Conservation (phyloP, 2,888 invertebrate species). For the Apeira syringaria region DNA sequence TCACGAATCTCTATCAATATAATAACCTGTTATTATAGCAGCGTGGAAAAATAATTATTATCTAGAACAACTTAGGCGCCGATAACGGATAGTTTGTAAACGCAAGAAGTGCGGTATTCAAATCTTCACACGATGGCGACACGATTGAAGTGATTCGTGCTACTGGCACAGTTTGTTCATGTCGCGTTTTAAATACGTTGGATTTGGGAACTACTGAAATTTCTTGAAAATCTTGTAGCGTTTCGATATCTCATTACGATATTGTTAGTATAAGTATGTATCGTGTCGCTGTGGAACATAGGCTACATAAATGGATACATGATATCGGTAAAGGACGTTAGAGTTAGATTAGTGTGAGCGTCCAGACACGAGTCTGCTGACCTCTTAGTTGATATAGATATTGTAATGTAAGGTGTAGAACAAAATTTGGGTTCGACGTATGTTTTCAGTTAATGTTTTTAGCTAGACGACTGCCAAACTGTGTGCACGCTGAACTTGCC, state of each 20-base stretch:
- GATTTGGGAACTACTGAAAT: slow-evolving; percentile 9
- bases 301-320: not conserved
- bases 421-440: slow-evolving; percentile 47
- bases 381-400: slow-evolving; percentile 38
- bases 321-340: slow-evolving; percentile 37
- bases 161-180: too few relatives aligned
- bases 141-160: too few relatives aligned
- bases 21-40: too few relatives aligned
- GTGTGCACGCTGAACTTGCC: slow-evolving; percentile 45
- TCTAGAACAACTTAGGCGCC: too few relatives aligned
- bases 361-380: slow-evolving; percentile 26
- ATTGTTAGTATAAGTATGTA: not conserved
- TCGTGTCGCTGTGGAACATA: not conserved
- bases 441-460: slow-evolving; percentile 52
- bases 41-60: too few relatives aligned
- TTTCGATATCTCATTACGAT: not conserved
- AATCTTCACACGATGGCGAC: too few relatives aligned
- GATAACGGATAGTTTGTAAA: too few relatives aligned
- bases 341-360: slow-evolving; percentile 35
- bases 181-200: slow-evolving; percentile 4
- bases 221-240: not conserved
- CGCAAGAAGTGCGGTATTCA: too few relatives aligned
- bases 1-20: too few relatives aligned
- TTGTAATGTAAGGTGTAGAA: slow-evolving; percentile 44
- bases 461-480: slow-evolving; percentile 31